Evolutionary conservation across 2,113 vertebrate species (phyloP).

Genomic region (Numida meleagris): DNA sequence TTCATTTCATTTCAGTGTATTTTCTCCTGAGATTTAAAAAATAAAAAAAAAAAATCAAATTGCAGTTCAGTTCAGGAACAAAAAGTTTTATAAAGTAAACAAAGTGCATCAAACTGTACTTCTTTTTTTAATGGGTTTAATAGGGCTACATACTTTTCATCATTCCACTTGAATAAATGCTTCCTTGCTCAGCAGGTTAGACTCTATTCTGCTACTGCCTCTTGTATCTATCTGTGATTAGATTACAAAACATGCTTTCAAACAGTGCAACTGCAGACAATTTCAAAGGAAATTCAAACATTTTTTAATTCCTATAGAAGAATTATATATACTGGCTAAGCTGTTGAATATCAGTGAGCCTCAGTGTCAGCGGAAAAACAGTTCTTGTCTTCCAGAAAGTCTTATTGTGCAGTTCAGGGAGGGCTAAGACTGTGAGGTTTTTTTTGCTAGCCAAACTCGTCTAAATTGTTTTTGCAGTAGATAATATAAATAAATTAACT

Average conservation of each 20-base stretch:
- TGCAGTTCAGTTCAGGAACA: not conserved
- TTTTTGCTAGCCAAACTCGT: not conserved
- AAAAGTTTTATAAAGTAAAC: not conserved
- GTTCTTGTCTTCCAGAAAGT: not conserved
- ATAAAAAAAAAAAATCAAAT: not conserved
- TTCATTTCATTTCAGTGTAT: not conserved
- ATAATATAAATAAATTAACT: accelerated
- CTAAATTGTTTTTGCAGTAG: not conserved
- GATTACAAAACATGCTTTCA: not conserved
- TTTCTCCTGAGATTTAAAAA: not conserved
- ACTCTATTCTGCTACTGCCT: not conserved
- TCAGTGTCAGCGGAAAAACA: not conserved
- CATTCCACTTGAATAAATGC: not conserved
- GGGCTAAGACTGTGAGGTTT: accelerated
- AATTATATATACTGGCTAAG: not conserved
- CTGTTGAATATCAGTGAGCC: not conserved
- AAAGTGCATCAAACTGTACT: not conserved
- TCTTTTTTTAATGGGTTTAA: not conserved
- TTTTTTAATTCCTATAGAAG: not conserved
- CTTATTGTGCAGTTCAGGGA: not conserved
- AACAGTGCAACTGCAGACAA: not conserved
- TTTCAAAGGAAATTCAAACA: not conserved
- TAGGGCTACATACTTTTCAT: not conserved
- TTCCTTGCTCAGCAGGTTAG: not conserved
- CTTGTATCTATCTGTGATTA: not conserved